A percentile compares a stretch with the other conserved stretches of the same genome.
These are phyloP conservation scores for Gonioctena quinquepunctata DNA, from an alignment of 1,140 invertebrate genomes.

Conservation along the genomic window DNA sequence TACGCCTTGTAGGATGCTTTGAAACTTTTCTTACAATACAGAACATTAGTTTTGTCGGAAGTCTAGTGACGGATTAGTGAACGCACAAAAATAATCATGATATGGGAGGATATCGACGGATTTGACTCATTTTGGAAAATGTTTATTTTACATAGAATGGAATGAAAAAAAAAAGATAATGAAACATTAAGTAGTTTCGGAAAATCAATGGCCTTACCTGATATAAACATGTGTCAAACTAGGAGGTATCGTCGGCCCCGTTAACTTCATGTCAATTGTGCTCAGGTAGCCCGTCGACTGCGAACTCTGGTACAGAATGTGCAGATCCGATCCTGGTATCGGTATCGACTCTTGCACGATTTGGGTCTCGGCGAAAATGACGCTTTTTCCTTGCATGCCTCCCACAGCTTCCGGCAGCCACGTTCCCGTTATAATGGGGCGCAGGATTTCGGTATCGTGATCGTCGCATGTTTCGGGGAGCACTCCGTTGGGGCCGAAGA, in stretches of 20 bases:
- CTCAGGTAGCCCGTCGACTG: slow-evolving; percentile 91
- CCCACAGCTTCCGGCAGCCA: slow-evolving; percentile 86
- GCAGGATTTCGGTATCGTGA: slow-evolving; percentile 81
- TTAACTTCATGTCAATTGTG: slow-evolving; percentile 88
- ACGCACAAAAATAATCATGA: too few relatives aligned
- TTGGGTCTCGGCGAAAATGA: slow-evolving; percentile 88
- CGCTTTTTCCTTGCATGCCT: slow-evolving; percentile 76
- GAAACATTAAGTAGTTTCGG: too few relatives aligned
- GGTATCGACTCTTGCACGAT: slow-evolving; percentile 93
- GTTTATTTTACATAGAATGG: too few relatives aligned
- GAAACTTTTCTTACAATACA: too few relatives aligned
- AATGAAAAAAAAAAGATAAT: too few relatives aligned
- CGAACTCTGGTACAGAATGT: slow-evolving; percentile 91
- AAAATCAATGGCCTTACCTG: slow-evolving; percentile 14
- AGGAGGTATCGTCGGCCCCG: slow-evolving; percentile 76
- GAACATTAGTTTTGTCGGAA: too few relatives aligned
- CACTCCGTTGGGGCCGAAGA: slow-evolving; percentile 60
- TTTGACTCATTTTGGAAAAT: too few relatives aligned
- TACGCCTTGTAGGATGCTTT: too few relatives aligned
- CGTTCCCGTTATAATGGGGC: slow-evolving; percentile 80
- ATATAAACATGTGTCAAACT: slow-evolving; percentile 85
- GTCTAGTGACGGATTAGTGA: too few relatives aligned
- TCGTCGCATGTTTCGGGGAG: slow-evolving; percentile 73
- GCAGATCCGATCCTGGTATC: slow-evolving; percentile 89
- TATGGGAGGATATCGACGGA: too few relatives aligned